Conservation (phyloP, 1,140 invertebrate species). For the Eurytemora carolleeae region DNA sequence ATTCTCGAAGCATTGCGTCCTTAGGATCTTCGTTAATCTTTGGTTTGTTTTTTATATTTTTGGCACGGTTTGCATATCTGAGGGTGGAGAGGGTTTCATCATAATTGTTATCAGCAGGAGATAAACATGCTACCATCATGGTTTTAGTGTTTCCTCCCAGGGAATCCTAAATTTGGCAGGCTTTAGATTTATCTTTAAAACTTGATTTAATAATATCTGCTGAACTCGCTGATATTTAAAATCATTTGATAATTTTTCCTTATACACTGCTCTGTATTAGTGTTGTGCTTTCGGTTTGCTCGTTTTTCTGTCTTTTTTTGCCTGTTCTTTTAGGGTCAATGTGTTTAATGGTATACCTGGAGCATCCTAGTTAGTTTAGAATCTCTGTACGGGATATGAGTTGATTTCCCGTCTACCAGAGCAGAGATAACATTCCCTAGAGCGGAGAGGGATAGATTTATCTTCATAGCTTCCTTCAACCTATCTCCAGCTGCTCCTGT, state of each 20-base stretch:
- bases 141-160: constrained; percentile 84
- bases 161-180: no score
- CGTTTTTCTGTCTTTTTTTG: constrained; percentile 2
- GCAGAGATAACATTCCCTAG: constrained; percentile 86
- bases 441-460: constrained; percentile 79
- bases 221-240: no score
- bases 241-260: no score
- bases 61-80: constrained; percentile 67
- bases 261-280: no score
- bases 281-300: no score
- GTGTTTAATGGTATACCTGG: constrained; percentile 37
- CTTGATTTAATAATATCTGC: no score
- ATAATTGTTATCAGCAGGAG: constrained; percentile 66
- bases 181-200: no score
- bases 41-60: constrained; percentile 82
- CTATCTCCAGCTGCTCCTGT: constrained; percentile 65
- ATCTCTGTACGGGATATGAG: constrained; percentile 78
- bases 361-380: constrained; percentile 76
- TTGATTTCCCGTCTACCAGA: constrained; percentile 65
- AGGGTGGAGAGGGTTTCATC: constrained; percentile 76
- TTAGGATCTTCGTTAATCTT: constrained; percentile 85
- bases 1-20: constrained; percentile 63
- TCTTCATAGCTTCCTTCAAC: constrained; percentile 81
- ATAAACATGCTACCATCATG: constrained; percentile 79
- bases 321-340: constrained; percentile 20